Base-by-base conservation (phyloP, 2,888 invertebrate species). In the Neoascia interrupta region DNA sequence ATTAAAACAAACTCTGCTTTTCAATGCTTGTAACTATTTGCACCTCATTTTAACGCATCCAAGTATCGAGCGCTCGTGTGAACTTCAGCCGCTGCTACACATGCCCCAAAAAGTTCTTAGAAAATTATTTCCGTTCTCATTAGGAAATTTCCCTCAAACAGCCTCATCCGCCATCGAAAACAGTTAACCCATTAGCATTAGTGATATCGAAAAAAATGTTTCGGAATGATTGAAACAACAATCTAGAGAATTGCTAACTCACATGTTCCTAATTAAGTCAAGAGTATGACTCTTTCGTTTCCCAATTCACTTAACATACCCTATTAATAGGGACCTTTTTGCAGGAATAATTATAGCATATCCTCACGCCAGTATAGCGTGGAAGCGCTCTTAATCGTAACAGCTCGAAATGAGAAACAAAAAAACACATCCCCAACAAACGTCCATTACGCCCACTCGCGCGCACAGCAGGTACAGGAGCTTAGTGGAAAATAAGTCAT, bases 401-500 rank as follows among this genome's bases (percentile, higher is more conserved):
- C n/a, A n/a, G n/a, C n/a, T n/a, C n/a, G n/a, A n/a, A n/a, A n/a
- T n/a, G n/a, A n/a, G n/a, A n/a, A n/a, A n/a, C n/a, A n/a, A n/a
- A n/a, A n/a, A n/a, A 63, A 26, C 18, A 64, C 49, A 63, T n/a
- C 36, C 56, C 51, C 26, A 5, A 49, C 36, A 56, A 43, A 68
- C 53, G 58, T 60, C 53, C 64, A 64, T 53, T 41, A 23, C 5
- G 16, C 13, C 37, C 1, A n/a, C n/a, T 49, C n/a, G 11, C 39
- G 28, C 23, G 4, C 21, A 2, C 1, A n/a, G 5, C 4, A n/a
- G n/a, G 45, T 31, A 41, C 10, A 18, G 41, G 21, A 8, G 1
- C 26, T 39, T 36, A 34, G 39, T 58, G 28, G 18, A 79, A 56
- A 79, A 73, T 79, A 79, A 79, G 79, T 73, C 73, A 79, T 79